Base-by-base conservation (phyloP, 2,113 vertebrate species). In the Albula glossodonta region DNA sequence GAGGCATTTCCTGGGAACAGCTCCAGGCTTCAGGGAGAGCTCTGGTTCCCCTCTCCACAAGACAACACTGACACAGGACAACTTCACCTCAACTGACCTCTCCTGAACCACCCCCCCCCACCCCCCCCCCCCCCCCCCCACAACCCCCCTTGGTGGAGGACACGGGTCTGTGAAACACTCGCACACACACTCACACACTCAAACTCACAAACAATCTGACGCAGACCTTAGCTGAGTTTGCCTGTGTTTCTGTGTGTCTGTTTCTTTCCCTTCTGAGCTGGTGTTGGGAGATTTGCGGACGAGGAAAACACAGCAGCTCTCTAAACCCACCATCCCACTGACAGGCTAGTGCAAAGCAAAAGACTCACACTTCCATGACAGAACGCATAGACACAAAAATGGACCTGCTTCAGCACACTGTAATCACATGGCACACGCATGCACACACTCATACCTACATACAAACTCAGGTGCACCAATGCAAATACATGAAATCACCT, bases 151-250 rank as follows among this genome's bases (percentile, higher is more conserved):
- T n/a, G 8, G n/a, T 25, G 63, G n/a, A 5, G 22, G 63, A 63
- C 22, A 70, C 22, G 17, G 63, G 19, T 22, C 63, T 5, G 1
- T 12, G 19, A n/a, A n/a, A 70, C 9, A 50, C 57, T 22, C 90
- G 90, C 90, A 80, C 92, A 88, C 87, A 50, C 90, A 90, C 90
- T 89, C 92, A 93, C 93, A 77, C 87, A 85, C 80, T 51, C 81
- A 74, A 82, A 80, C 80, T 83, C 78, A 50, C 93, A 91, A 91
- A 93, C 92, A 93, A 88, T 93, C 92, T 41, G 31, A 90, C 91
- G 87, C 94, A 93, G 91, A 93, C 93, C 93, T 93, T 92, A 93
- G 92, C 93, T 93, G 89, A 91, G 66, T 7, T 41, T 3, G 49
- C 22, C 25, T 7, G 80, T 9, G 50, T 51, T 15, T 25, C 15